Evolutionary conservation across 2,797 vertebrate genomes (phyloP).

Genomic region (Trichosurus vulpecula): DNA sequence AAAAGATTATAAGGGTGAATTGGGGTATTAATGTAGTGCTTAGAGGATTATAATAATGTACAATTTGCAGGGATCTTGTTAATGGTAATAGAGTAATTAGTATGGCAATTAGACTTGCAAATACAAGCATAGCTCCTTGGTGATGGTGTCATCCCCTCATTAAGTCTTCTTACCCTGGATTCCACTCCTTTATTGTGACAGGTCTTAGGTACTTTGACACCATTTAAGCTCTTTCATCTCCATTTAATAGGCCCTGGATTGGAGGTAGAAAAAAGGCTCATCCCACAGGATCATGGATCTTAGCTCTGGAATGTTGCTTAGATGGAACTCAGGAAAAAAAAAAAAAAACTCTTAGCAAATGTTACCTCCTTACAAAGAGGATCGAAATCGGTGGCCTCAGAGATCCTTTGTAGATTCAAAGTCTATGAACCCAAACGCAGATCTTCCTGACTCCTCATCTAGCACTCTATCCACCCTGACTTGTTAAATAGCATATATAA

Average conservation of each 20-base stretch:
- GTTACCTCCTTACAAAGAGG: background rate
- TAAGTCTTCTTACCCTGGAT: background rate
- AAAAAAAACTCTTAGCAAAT: background rate
- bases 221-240: background rate
- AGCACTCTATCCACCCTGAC: background rate
- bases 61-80: background rate
- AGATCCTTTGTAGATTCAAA: background rate
- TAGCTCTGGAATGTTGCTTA: background rate
- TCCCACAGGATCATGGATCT: background rate
- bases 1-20: background rate
- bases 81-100: slow-evolving; percentile 6
- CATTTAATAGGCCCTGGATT: background rate
- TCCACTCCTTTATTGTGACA: background rate
- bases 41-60: background rate
- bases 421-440: background rate
- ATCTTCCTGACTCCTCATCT: background rate
- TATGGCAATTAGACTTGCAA: background rate
- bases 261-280: background rate
- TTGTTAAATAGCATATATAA: background rate
- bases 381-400: background rate
- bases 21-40: background rate
- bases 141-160: background rate
- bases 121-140: background rate
- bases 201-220: background rate
- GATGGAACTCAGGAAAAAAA: background rate